Base-by-base conservation (phyloP, 2,797 vertebrate species). In the Enteromius unitaeniatus region DNA sequence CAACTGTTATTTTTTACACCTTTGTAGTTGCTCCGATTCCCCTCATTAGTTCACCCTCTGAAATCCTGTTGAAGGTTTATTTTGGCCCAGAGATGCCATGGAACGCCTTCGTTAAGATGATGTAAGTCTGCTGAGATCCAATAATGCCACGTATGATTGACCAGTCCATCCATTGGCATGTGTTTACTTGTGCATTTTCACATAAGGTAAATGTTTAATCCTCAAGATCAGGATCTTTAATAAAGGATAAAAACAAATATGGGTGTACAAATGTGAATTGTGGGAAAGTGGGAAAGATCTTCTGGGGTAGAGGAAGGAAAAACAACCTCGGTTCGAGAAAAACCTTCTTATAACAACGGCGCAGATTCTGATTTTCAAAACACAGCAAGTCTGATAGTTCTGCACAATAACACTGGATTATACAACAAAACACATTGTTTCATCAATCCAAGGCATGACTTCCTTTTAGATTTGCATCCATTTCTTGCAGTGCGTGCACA, bases 381-480 rank as follows among this genome's bases (percentile, higher is more conserved):
- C 49, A 60, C 8, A 72, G 62, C 47, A 70, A 67, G n/a, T 49
- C 60, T 31, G 79, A 69, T 69, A 37, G 15, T 55, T 65, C 10
- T 60, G 23, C 11, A 73, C 81, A 80, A 86, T 74, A 64, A 75
- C 79, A 51, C 13, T 13, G 37, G 65, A 62, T 70, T 40, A 55
- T 19, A 58, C 70, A 85, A 85, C 85, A 88, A 88, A 88, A 73
- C 55, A 21, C 72, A 86, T 86, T 85, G 65, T 77, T 58, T 64
- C 62, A 51, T 60, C 62, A 65, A 26, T 79, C 85, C 76, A 84
- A 78, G 75, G 68, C 34, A 64, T 17, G 37, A 77, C 34, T 77
- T 79, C 28, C 51, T 47, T 31, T 3, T 34, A 37, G 64, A 77
- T 47, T 34, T 40, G 26, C 45, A 55, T 83, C 26, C 31, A 51